Evolutionary conservation across 2,113 vertebrate genomes (phyloP).

Genomic region (Notothenia coriiceps): DNA sequence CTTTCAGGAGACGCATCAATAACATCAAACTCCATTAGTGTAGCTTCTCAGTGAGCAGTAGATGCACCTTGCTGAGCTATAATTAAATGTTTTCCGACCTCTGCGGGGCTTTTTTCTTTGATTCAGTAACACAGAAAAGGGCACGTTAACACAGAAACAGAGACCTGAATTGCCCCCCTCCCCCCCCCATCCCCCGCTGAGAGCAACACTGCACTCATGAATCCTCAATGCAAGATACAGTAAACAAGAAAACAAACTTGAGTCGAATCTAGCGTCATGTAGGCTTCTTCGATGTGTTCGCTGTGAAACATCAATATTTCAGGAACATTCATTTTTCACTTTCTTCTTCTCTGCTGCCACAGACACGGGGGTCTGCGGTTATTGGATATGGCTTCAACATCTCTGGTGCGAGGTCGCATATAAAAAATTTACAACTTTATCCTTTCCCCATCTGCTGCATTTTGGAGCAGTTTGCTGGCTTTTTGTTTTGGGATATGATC

Average conservation of each 20-base stretch:
- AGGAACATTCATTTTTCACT: constrained; percentile 57
- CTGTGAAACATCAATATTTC: constrained; percentile 63
- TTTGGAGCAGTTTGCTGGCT: neutral
- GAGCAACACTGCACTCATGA: constrained; percentile 32
- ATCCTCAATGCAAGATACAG: constrained; percentile 17
- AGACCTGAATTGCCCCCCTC: neutral
- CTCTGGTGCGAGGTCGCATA: constrained; percentile 28
- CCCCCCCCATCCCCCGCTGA: constrained; percentile 26
- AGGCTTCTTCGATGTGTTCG: constrained; percentile 26
- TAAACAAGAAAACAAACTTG: constrained; percentile 27
- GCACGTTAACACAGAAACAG: constrained; percentile 1
- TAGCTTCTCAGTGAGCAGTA: neutral
- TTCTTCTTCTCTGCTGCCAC: constrained; percentile 25
- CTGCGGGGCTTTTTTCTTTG: constrained; percentile 4
- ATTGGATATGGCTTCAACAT: constrained; percentile 23
- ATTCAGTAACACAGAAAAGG: constrained; percentile 20
- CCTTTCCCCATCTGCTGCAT: neutral
- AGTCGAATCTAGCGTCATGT: constrained; percentile 34
- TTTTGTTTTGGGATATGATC: neutral
- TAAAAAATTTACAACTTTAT: neutral
- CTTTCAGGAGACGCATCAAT: neutral
- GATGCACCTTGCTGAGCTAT: constrained; percentile 11
- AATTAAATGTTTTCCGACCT: constrained; percentile 26
- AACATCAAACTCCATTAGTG: neutral
- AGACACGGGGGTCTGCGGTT: constrained; percentile 12